These are phyloP conservation scores for Urophycis tenuis DNA, from an alignment of 2,797 vertebrate species.

Conservation along the genomic window DNA sequence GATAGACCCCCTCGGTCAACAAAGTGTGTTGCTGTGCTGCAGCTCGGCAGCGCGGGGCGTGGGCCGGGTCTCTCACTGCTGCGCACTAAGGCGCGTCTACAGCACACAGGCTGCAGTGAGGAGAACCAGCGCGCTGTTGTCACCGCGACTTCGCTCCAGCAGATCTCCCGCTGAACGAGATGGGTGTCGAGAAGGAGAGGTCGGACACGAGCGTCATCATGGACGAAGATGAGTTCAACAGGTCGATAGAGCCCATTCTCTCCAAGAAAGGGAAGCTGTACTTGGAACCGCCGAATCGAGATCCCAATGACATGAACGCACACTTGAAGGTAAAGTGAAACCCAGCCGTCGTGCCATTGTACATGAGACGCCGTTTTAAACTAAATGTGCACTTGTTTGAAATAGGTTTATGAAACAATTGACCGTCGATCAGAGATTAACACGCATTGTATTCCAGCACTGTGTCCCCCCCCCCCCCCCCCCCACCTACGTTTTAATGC, in stretches of 20 bases:
- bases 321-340: slow-evolving; percentile 75
- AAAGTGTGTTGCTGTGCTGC: neutral
- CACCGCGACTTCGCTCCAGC: neutral
- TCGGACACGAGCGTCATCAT: slow-evolving; percentile 79
- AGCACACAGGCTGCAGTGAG: neutral
- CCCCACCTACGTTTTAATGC: neutral
- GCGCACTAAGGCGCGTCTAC: neutral
- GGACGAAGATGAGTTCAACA: slow-evolving; percentile 70
- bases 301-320: slow-evolving; percentile 75
- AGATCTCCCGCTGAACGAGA: slow-evolving; percentile 42
- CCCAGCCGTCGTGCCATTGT: neutral
- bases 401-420: neutral
- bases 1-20: neutral
- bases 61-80: neutral
- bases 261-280: slow-evolving; percentile 60
- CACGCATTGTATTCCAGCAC: neutral
- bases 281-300: slow-evolving; percentile 64
- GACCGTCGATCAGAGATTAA: neutral
- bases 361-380: neutral
- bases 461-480: rapidly evolving
- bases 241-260: slow-evolving; percentile 69
- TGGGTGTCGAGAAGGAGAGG: slow-evolving; percentile 86
- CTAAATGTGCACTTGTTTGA: neutral
- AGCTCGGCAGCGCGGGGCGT: neutral
- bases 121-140: neutral